Conservation (phyloP, 2,888 invertebrate genomes). For the Ferdinandea cuprea region DNA sequence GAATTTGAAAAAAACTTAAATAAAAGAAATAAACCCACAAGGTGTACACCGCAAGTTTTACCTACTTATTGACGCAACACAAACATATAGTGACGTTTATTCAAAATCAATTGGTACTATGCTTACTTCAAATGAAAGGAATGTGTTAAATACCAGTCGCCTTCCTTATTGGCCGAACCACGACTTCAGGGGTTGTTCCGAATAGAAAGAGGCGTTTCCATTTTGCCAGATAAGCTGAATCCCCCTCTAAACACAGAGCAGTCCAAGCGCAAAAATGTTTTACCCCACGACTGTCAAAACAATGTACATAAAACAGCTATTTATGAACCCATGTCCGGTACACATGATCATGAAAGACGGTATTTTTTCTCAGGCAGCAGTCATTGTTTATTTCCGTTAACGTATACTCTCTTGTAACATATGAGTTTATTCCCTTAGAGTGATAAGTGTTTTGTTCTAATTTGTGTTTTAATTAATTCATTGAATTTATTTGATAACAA, state of each 20-base stretch:
- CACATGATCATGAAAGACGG: constrained; percentile 37
- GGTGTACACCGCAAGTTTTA: constrained; percentile 65
- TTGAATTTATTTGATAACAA: constrained; percentile 54
- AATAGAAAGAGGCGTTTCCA: constrained; percentile 35
- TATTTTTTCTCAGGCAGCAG: constrained; percentile 54
- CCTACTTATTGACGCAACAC: constrained; percentile 56
- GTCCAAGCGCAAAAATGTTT: constrained; percentile 40
- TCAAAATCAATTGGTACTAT: constrained; percentile 43
- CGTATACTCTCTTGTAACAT: constrained; percentile 53
- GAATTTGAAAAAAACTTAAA: constrained; percentile 65
- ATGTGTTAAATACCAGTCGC: constrained; percentile 40
- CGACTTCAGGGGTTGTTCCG: constrained; percentile 26
- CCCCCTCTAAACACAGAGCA: constrained; percentile 5
- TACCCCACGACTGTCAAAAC: constrained; percentile 55
- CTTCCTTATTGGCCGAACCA: constrained; percentile 50
- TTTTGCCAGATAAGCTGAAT: constrained; percentile 22
- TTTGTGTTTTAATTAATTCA: constrained; percentile 69
- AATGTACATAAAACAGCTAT: constrained; percentile 60
- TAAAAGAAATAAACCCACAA: constrained; percentile 46
- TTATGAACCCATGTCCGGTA: constrained; percentile 50
- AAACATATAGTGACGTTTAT: constrained; percentile 39
- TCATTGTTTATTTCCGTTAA: constrained; percentile 66
- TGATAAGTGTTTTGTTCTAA: constrained; percentile 68
- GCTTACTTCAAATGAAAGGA: constrained; percentile 52
- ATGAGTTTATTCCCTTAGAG: constrained; percentile 45